Percentiles rank a stretch among this genome's conserved stretches.
Evolutionary conservation across 2,888 invertebrate species (phyloP).

Genomic region (Agrotis segetum): DNA sequence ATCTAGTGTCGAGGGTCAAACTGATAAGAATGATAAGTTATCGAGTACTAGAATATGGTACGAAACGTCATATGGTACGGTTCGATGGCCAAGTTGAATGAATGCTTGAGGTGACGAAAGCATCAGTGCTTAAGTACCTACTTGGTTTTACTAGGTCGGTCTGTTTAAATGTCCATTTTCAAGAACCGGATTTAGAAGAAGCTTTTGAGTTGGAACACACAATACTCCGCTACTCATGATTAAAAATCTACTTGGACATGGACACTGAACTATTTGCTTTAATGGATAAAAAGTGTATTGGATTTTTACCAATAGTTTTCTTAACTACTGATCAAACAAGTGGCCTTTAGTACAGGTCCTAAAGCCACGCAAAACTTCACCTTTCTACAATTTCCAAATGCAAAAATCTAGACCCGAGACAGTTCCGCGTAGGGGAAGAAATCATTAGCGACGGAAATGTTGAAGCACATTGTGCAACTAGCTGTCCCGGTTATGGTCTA

Average conservation of each 20-base stretch:
- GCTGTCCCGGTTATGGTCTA: constrained; percentile 10
- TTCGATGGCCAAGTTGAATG: constrained; percentile 69
- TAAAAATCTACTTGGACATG: too few relatives aligned
- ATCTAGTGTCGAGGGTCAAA: constrained; percentile 58
- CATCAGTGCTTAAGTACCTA: constrained; percentile 11
- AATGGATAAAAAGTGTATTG: too few relatives aligned
- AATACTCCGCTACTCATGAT: not conserved
- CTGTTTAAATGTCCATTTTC: not conserved
- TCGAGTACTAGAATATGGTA: constrained; percentile 42
- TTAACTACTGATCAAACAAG: too few relatives aligned
- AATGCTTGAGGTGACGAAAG: constrained; percentile 41
- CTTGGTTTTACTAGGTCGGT: not conserved
- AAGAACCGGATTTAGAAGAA: not conserved
- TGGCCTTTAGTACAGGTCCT: not conserved
- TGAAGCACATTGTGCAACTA: constrained; percentile 17
- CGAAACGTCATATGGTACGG: constrained; percentile 58
- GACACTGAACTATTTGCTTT: too few relatives aligned
- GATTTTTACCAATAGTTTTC: not conserved
- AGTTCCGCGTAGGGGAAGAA: constrained; percentile 9
- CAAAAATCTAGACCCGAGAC: not conserved
- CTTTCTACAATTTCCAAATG: not conserved
- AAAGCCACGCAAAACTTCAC: not conserved
- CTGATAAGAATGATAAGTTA: constrained; percentile 60
- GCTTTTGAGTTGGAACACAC: not conserved
- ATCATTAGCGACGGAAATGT: constrained; percentile 22